Base-by-base conservation (phyloP, 2,888 invertebrate species). In the Calephelis perditalis region DNA sequence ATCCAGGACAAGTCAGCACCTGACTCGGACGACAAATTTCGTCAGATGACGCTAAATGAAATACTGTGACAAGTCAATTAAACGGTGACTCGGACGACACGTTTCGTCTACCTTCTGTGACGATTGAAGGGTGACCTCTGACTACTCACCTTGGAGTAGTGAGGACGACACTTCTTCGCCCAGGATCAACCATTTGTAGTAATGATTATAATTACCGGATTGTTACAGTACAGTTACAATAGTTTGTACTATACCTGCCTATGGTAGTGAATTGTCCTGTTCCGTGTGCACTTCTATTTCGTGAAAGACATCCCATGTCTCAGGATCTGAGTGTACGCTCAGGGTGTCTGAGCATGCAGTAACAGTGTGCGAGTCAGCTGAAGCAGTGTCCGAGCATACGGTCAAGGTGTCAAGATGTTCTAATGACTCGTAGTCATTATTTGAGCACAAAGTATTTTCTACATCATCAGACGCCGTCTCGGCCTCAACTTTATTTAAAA, bases 361-460 rank as follows among this genome's bases (percentile, higher is more conserved):
- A 1, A 1, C 15, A 15, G 9, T 47, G 47, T 49, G 43, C 35
- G 44, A 11, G 40, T 12, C 11, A 45, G 35, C 0, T 0, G 37
- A 56, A 6, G 9, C 40, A 8, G 56, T 56, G 9, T 56, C 56
- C 12, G 37, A 37, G 6, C 15, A 9, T 8, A 9, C 15, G 9
- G 52, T 26, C 40, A 56, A 37, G 56, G 43, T 43, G 8, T 56
- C 1, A 8, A 15, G 15, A 37, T 26, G 15, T 12, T 26, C 47
- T 47, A 47, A 26, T 12, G 47, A 7, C 47, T 47, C 26, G 47
- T 47, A 8, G 10, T 56, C 40, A 56, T 56, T 36, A 40, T 12
- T 56, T 37, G n/a, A 8, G 56, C 40, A 40, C n/a, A 56, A 5
- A 37, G 12, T 37, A 56, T 56, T 56, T 56, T 56, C 56, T 36